A percentile compares a stretch with the other conserved stretches of the same genome.
These are phyloP conservation scores for Ceratoteleas bidentatus DNA, from an alignment of 1,140 invertebrate genomes.

Conservation along the genomic window DNA sequence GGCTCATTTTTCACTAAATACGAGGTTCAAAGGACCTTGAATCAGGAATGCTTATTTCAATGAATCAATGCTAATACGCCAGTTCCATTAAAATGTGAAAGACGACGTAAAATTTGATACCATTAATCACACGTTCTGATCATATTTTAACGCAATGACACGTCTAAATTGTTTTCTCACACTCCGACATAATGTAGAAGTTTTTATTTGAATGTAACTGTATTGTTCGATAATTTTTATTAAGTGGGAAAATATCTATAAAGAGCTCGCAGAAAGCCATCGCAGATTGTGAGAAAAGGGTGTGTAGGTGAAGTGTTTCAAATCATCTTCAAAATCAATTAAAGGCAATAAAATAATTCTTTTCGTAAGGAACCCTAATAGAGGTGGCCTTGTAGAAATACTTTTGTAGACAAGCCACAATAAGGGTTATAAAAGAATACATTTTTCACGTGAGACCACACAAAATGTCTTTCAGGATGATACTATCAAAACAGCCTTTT, in stretches of 20 bases:
- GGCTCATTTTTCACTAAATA: conserved; percentile 24
- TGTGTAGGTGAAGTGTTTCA: too few species aligned
- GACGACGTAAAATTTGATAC: conserved; percentile 22
- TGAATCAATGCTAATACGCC: neutral
- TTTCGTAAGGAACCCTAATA: too few species aligned
- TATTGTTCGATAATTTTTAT: neutral
- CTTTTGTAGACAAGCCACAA: too few species aligned
- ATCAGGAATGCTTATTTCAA: conserved; percentile 10
- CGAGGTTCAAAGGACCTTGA: neutral
- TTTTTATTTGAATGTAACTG: conserved; percentile 5
- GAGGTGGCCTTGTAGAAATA: too few species aligned
- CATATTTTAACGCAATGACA: conserved; percentile 35
- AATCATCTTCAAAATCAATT: too few species aligned
- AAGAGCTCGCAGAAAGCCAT: too few species aligned
- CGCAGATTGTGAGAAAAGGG: too few species aligned
- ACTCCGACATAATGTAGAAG: conserved; percentile 6
- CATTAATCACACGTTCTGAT: conserved; percentile 25
- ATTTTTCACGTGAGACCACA: too few species aligned
- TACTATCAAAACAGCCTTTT: too few species aligned
- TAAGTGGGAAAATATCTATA: neutral
- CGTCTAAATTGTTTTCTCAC: conserved; percentile 19
- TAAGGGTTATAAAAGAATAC: too few species aligned
- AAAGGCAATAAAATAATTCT: too few species aligned
- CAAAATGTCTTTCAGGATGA: too few species aligned
- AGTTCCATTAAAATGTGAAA: conserved; percentile 25